phyloP scores from a whole-genome alignment of 2,888 invertebrate genomes.

The Aphodius granarius region DNA sequence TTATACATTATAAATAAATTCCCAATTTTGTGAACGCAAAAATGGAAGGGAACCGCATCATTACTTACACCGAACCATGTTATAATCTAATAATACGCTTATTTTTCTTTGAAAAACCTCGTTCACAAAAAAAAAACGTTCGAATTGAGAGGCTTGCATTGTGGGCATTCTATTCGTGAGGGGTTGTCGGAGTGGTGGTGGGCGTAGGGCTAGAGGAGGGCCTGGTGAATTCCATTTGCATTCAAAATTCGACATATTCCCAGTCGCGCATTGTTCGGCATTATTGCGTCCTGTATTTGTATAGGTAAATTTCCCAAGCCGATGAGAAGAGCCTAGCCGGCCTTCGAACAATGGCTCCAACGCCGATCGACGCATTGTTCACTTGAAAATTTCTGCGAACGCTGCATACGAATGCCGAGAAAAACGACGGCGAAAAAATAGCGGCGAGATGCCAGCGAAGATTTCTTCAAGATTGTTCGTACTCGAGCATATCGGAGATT shows the following conservation, averaged over 20 bases:
- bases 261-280: conserved; percentile 12
- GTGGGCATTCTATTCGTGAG: background rate
- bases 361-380: conserved; percentile 11
- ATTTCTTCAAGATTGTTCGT: background rate
- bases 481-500: background rate
- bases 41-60: too few species aligned
- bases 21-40: too few species aligned
- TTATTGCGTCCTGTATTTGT: conserved; percentile 15
- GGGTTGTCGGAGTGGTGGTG: background rate
- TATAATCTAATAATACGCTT: background rate
- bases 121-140: background rate
- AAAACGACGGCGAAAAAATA: background rate
- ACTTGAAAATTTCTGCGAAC: conserved; percentile 4
- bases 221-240: conserved; percentile 13
- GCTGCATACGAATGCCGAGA: background rate
- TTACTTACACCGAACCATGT: too few species aligned
- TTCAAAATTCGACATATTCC: conserved; percentile 14
- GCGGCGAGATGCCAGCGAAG: background rate
- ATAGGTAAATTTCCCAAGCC: conserved; percentile 15
- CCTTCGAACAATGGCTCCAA: conserved; percentile 3
- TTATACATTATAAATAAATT: too few species aligned
- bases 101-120: background rate
- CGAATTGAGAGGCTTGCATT: background rate
- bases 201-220: background rate
- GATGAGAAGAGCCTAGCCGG: conserved; percentile 8